Conservation (phyloP, 2,113 vertebrate species). For the Marmota flaviventris region DNA sequence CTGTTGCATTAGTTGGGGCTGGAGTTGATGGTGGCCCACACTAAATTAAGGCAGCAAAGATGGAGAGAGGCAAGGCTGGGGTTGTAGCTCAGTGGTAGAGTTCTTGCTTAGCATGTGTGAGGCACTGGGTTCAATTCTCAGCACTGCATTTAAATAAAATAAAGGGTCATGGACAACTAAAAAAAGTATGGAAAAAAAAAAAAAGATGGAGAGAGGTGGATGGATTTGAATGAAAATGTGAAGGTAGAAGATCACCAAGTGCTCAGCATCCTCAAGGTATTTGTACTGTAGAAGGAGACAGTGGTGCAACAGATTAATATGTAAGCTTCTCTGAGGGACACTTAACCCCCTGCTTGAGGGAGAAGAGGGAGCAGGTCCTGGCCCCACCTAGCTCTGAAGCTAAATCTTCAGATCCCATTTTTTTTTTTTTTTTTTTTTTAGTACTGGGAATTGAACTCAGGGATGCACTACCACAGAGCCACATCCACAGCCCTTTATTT, state of each 20-base stretch:
- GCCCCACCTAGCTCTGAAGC: not conserved
- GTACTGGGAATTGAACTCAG: no score
- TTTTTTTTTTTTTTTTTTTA: no score
- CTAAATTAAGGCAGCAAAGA: not conserved
- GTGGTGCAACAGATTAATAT: not conserved
- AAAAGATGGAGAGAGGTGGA: not conserved
- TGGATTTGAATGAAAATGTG: not conserved
- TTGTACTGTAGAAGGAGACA: not conserved
- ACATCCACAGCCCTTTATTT: no score
- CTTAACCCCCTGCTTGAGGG: not conserved
- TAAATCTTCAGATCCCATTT: not conserved
- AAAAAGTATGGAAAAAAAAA: no score
- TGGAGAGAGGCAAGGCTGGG: not conserved
- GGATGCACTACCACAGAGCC: no score
- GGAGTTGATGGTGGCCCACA: not conserved
- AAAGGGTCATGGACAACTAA: no score
- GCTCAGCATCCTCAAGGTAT: not conserved
- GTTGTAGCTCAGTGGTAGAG: no score
- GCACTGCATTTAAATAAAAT: no score
- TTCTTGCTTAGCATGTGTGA: no score
- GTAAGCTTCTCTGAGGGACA: not conserved
- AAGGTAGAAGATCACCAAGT: not conserved
- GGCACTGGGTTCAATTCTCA: no score
- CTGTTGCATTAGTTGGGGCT: not conserved
- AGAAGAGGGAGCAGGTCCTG: not conserved